Base-by-base conservation (phyloP, 1,140 invertebrate species). In the Heliconius melpomene region DNA sequence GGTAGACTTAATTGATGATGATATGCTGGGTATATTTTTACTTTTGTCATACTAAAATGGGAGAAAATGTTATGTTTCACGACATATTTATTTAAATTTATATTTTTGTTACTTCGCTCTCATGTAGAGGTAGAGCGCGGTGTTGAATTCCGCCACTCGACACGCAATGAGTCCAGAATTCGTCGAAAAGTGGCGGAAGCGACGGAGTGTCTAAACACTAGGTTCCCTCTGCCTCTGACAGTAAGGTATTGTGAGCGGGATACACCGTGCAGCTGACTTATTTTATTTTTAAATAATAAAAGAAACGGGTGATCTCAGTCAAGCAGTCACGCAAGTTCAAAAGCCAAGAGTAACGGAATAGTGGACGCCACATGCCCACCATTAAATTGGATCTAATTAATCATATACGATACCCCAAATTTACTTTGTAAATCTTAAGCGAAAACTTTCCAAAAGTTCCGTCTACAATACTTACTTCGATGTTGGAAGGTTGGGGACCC, bases 281-380 rank as follows among this genome's bases (percentile, higher is more conserved):
- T 46, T 23, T 11, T 1, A 9, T 26, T 23, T 60, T 23, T 57
- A 23, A 29, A 29, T 1, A 66, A 29, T 32, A 75, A 32, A 70
- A 71, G 16, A 72, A 72, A 72, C 18, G 7, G 2, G 2, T 38
- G 16, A 20, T 40, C 36, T 20, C 18, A 72, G 32, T n/a, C 71
- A 40, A 90, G 86, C 84, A 88, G 89, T 90, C 87, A 88, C 84
- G 89, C 90, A 79, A 90, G 90, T 93, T 93, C 83, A 87, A 91
- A 90, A 89, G 84, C 87, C 84, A 87, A 88, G 85, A 88, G 85
- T 93, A 93, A 93, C 91, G 90, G 92, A 91, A 90, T 89, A 57
- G 81, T 77, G 82, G 81, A 82, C 83, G 80, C 82, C 87, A 87
- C 89, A 83, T 87, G 90, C 85, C 90, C 89, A 88, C 87, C 77